These are phyloP conservation scores for Theretra japonica DNA, from an alignment of 2,888 invertebrate species.

Conservation along the genomic window DNA sequence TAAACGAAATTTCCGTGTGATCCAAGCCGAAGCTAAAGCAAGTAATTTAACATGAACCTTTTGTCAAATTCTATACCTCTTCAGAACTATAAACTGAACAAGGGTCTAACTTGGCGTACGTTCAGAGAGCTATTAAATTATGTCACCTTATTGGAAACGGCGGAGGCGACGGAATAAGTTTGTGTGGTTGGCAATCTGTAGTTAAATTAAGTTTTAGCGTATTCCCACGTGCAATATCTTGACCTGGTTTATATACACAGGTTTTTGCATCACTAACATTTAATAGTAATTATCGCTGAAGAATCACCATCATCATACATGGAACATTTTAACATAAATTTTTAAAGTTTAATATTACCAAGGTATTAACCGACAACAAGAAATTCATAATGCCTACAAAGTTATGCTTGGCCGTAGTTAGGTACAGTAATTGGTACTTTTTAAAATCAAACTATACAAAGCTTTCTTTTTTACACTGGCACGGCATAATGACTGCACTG, in stretches of 20 bases:
- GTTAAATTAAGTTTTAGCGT: slow-evolving; percentile 3
- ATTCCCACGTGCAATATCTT: not conserved
- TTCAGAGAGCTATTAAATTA: not conserved
- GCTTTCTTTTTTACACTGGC: too few species aligned
- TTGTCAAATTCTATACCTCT: not conserved
- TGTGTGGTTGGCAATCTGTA: not conserved
- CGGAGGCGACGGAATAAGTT: not conserved
- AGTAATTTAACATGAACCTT: not conserved
- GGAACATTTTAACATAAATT: too few species aligned
- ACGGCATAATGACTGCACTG: too few species aligned
- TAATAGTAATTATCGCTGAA: too few species aligned
- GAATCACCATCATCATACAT: too few species aligned
- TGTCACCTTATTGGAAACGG: not conserved
- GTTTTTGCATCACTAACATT: too few species aligned
- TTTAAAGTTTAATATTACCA: too few species aligned
- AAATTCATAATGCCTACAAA: too few species aligned
- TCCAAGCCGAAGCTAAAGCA: not conserved
- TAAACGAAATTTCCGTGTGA: not conserved
- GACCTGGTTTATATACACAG: not conserved
- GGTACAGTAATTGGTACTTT: too few species aligned
- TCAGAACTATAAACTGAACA: slow-evolving; percentile 3
- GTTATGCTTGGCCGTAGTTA: too few species aligned
- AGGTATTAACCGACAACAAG: too few species aligned
- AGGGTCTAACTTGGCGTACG: not conserved
- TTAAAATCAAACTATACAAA: too few species aligned